phyloP scores from a whole-genome alignment of 1,140 invertebrate species.

The Gonioctena quinquepunctata region DNA sequence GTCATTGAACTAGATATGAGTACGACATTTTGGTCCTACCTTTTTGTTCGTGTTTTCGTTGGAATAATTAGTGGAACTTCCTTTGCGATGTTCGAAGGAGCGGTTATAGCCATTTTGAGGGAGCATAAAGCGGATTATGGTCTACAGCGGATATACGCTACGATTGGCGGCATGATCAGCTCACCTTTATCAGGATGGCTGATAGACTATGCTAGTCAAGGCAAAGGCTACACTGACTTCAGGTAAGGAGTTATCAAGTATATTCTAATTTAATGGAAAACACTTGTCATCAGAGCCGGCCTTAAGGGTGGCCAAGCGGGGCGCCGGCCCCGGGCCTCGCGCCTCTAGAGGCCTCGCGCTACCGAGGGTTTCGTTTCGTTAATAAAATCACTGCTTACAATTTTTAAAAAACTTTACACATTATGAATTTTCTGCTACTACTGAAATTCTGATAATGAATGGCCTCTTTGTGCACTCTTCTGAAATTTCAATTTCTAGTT shows the following conservation, averaged over 20 bases:
- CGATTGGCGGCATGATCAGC: constrained; percentile 78
- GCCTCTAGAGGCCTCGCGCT: too few relatives aligned
- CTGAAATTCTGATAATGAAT: too few relatives aligned
- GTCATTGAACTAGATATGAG: constrained; percentile 65
- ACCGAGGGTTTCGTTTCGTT: too few relatives aligned
- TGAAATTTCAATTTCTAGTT: too few relatives aligned
- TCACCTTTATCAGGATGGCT: constrained; percentile 76
- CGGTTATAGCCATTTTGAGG: constrained; percentile 76
- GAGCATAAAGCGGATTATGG: constrained; percentile 81
- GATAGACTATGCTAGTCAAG: constrained; percentile 68
- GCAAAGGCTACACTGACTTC: constrained; percentile 71
- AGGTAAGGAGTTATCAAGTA: constrained; percentile 65
- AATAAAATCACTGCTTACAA: too few relatives aligned
- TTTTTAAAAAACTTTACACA: too few relatives aligned
- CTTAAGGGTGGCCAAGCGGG: too few relatives aligned
- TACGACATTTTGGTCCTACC: constrained; percentile 77
- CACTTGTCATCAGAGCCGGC: too few relatives aligned
- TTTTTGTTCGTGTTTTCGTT: constrained; percentile 73
- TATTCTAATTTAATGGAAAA: too few relatives aligned
- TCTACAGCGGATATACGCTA: constrained; percentile 77
- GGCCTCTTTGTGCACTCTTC: too few relatives aligned
- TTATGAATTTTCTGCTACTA: too few relatives aligned
- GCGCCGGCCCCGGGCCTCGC: too few relatives aligned
- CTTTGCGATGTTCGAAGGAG: constrained; percentile 83
- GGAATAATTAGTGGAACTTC: constrained; percentile 74